A percentile compares a stretch with the other conserved stretches of the same genome.
These are phyloP conservation scores for Oreonectes daqikongensis DNA, from an alignment of 2,797 vertebrate genomes.

Conservation along the genomic window DNA sequence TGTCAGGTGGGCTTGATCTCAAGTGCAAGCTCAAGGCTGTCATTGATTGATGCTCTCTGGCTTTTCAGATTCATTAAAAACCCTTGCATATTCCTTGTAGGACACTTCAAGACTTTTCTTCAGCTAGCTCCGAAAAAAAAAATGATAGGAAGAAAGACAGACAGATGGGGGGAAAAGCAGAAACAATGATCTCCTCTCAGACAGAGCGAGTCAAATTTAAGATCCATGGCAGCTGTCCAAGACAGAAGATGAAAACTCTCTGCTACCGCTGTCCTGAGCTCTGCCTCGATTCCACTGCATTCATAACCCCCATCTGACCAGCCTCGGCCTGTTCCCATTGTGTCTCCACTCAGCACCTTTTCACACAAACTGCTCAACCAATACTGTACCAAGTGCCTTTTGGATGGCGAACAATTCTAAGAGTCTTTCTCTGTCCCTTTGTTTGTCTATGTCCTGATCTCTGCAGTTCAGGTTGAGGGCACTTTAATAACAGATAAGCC, in stretches of 20 bases:
- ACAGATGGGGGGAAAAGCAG: slow-evolving; percentile 41
- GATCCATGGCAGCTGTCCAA: slow-evolving; percentile 67
- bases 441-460: slow-evolving; percentile 45
- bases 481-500: slow-evolving; percentile 67
- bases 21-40: slow-evolving; percentile 51
- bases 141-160: slow-evolving; percentile 19
- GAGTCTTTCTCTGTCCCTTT: slow-evolving; percentile 42
- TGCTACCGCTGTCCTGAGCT: slow-evolving; percentile 28
- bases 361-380: slow-evolving; percentile 60
- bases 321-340: slow-evolving; percentile 60
- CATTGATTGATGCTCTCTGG: slow-evolving; percentile 59
- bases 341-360: slow-evolving; percentile 67
- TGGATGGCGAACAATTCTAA: slow-evolving; percentile 53
- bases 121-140: slow-evolving; percentile 1
- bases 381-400: slow-evolving; percentile 63
- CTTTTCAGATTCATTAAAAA: slow-evolving; percentile 62
- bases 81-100: slow-evolving; percentile 54
- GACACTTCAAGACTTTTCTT: slow-evolving; percentile 30
- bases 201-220: slow-evolving; percentile 55
- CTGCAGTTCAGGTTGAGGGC: slow-evolving; percentile 58
- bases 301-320: slow-evolving; percentile 44
- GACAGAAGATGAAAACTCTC: slow-evolving; percentile 60
- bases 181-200: slow-evolving; percentile 51
- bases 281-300: slow-evolving; percentile 56
- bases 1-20: slow-evolving; percentile 49